These are phyloP conservation scores for Colletes gigas DNA, from an alignment of 1,140 invertebrate species.

Conservation along the genomic window DNA sequence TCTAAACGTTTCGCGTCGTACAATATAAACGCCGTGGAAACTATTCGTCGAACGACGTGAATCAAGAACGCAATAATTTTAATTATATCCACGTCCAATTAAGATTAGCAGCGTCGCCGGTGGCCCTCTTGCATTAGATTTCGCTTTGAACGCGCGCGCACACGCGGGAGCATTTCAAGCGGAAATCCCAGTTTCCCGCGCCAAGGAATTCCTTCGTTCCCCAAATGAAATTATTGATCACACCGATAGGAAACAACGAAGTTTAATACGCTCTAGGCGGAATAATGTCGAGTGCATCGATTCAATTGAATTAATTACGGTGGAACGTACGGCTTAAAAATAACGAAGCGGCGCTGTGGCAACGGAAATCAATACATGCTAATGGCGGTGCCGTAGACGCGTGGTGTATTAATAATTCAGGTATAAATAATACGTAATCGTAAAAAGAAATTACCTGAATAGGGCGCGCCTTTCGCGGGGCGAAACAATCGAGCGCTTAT, in stretches of 20 bases:
- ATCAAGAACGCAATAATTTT: background rate
- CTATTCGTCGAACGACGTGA: too few relatives aligned
- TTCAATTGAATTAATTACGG: slow-evolving; percentile 40
- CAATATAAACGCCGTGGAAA: too few relatives aligned
- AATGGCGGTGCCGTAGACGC: slow-evolving; percentile 25
- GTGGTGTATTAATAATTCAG: slow-evolving; percentile 25
- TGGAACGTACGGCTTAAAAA: slow-evolving; percentile 40
- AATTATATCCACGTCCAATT: background rate
- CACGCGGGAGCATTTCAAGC: background rate
- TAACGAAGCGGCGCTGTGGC: slow-evolving; percentile 24
- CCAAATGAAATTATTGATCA: background rate
- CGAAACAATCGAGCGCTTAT: background rate
- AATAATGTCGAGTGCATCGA: slow-evolving; percentile 31
- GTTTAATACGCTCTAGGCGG: slow-evolving; percentile 3
- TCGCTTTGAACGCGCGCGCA: background rate
- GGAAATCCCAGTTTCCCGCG: background rate
- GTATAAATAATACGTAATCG: slow-evolving; percentile 37
- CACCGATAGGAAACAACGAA: background rate
- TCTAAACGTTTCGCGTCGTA: too few relatives aligned
- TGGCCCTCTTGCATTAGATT: background rate
- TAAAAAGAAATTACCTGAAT: slow-evolving; percentile 16
- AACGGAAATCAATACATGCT: slow-evolving; percentile 38
- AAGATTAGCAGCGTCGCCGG: background rate
- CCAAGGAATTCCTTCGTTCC: background rate
- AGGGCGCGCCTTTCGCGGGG: background rate